phyloP scores from a whole-genome alignment of 53 echinoderm and acorn worm genomes.

The Temnopleurus reevesii region DNA sequence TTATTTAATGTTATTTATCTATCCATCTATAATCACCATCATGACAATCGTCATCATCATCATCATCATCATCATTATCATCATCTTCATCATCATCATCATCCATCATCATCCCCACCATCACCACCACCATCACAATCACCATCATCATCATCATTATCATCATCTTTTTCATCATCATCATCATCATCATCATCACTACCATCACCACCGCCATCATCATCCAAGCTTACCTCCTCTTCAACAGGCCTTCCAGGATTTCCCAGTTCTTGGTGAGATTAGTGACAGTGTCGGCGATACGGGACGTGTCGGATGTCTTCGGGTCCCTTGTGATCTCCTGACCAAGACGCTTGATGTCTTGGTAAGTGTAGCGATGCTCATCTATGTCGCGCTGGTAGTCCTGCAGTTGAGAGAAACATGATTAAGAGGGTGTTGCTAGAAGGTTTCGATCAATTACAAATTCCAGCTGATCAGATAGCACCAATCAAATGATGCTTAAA shows the following conservation, averaged over 20 bases:
- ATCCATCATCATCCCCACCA: no score
- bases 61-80: slow-evolving; percentile 5
- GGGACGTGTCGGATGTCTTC: slow-evolving; percentile 81
- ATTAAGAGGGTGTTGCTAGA: no score
- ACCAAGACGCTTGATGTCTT: slow-evolving; percentile 92
- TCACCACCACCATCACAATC: slow-evolving; percentile 39
- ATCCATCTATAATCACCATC: no score
- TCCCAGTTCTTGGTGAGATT: slow-evolving; percentile 99
- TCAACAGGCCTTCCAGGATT: slow-evolving; percentile 83
- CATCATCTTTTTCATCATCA: slow-evolving; percentile 32
- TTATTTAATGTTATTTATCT: no score
- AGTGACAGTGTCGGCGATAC: slow-evolving; percentile 85
- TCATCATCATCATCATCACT: neutral
- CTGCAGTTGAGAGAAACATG: slow-evolving; percentile 46
- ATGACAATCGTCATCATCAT: no score
- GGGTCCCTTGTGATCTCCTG: slow-evolving; percentile 93
- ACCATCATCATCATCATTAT: slow-evolving; percentile 25
- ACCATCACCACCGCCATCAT: slow-evolving; percentile 21
- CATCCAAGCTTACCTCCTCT: slow-evolving; percentile 83
- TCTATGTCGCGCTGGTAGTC: slow-evolving; percentile 93
- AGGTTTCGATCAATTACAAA: no score
- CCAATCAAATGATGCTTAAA: no score
- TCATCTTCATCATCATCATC: slow-evolving; percentile 46
- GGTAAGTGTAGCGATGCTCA: slow-evolving; percentile 86
- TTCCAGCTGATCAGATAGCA: no score